Conservation (phyloP, 2,113 vertebrate genomes). For the Procavia capensis region DNA sequence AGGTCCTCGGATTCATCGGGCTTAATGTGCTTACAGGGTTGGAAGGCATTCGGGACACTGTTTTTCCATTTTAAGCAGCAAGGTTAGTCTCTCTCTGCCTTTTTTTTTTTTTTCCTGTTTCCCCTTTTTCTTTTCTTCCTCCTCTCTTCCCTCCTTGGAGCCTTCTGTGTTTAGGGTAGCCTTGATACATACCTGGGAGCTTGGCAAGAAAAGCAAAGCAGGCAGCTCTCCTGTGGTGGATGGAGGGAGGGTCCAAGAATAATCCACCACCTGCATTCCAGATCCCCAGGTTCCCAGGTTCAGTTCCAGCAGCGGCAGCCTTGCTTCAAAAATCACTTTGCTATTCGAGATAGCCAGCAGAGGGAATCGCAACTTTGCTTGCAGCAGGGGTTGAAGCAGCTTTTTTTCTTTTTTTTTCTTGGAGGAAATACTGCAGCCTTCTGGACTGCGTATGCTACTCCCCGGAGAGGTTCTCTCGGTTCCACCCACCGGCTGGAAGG, state of each 20-base stretch:
- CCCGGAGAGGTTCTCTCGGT: conserved; percentile 90
- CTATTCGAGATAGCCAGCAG: conserved; percentile 88
- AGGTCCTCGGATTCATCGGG: background rate
- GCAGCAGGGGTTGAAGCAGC: conserved; percentile 82
- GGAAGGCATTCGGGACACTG: background rate
- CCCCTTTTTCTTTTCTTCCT: conserved; percentile 53
- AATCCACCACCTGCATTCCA: conserved; percentile 22
- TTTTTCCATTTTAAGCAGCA: conserved; percentile 10
- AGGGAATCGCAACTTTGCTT: conserved; percentile 90
- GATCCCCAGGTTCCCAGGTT: conserved; percentile 58
- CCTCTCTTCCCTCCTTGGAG: conserved; percentile 55
- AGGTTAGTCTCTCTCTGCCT: conserved; percentile 15
- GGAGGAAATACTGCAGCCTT: conserved; percentile 93
- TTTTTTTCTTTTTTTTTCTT: conserved; percentile 82
- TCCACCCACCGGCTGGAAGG: conserved; percentile 92
- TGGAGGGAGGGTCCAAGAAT: conserved; percentile 31
- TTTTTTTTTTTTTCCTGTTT: conserved; percentile 65
- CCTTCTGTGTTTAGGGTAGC: conserved; percentile 36
- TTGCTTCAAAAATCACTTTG: conserved; percentile 69
- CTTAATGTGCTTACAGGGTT: conserved; percentile 52
- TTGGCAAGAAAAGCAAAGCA: conserved; percentile 48
- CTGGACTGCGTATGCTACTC: conserved; percentile 91
- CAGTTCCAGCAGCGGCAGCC: conserved; percentile 54
- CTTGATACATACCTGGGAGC: conserved; percentile 60
- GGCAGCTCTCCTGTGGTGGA: background rate